Evolutionary conservation across 2,113 vertebrate species (phyloP).

Genomic region (Saguinus imperator): DNA sequence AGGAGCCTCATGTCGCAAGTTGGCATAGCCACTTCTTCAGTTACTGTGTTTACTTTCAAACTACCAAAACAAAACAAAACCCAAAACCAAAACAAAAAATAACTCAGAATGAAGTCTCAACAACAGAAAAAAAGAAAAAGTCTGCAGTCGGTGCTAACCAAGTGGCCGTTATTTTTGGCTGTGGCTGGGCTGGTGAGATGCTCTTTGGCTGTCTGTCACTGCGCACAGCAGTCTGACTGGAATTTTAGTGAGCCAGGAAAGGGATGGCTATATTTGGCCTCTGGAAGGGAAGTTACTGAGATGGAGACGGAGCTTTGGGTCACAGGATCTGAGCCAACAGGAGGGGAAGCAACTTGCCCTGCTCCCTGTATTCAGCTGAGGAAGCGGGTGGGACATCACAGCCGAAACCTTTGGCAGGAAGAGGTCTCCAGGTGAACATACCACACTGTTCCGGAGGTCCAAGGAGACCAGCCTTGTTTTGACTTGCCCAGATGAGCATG

Average conservation of each 20-base stretch:
- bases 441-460: neutral
- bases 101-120: constrained; percentile 39
- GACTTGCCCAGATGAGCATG: neutral
- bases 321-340: constrained; percentile 6
- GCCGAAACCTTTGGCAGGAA: neutral
- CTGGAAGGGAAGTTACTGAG: constrained; percentile 67
- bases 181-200: constrained; percentile 2
- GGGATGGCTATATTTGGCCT: constrained; percentile 69
- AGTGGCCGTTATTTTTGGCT: constrained; percentile 65
- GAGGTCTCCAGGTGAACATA: neutral
- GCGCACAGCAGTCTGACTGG: constrained; percentile 49
- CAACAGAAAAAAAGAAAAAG: neutral
- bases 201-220: constrained; percentile 4
- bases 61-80: constrained; percentile 10
- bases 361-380: constrained; percentile 47
- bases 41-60: constrained; percentile 40
- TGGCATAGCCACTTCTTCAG: neutral
- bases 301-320: constrained; percentile 54
- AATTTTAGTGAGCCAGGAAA: constrained; percentile 60
- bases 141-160: neutral
- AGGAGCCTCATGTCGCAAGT: neutral
- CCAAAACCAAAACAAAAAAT: constrained; percentile 44
- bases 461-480: neutral
- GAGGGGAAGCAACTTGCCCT: constrained; percentile 30
- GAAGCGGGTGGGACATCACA: neutral